Conservation (phyloP, 1,140 invertebrate genomes). For the Ceratina japonica region DNA sequence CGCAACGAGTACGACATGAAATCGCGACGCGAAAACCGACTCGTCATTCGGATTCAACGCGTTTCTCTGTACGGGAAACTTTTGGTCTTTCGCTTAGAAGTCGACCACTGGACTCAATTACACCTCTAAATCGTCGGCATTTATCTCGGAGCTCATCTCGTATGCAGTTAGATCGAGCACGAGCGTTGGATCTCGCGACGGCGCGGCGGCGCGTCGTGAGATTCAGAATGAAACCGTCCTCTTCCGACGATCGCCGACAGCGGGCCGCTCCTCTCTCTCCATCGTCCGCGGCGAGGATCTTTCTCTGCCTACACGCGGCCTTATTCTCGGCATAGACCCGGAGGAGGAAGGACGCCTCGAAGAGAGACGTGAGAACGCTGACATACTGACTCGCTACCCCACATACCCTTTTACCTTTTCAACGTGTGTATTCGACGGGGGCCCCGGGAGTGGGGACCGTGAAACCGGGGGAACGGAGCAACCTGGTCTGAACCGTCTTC, state of each 20-base stretch:
- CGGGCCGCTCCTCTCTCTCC: slow-evolving; percentile 26
- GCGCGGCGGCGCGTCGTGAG: too few species aligned
- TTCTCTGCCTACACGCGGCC: slow-evolving; percentile 70
- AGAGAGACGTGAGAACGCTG: slow-evolving; percentile 76
- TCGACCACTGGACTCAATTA: slow-evolving; percentile 19
- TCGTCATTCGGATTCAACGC: not conserved
- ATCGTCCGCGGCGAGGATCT: slow-evolving; percentile 39
- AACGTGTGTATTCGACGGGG: slow-evolving; percentile 50
- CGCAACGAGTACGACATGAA: not conserved
- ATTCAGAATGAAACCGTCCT: slow-evolving; percentile 33
- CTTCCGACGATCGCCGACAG: not conserved
- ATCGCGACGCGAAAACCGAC: not conserved
- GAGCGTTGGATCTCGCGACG: not conserved
- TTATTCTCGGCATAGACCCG: slow-evolving; percentile 72
- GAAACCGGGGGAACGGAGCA: slow-evolving; percentile 12
- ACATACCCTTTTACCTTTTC: slow-evolving; percentile 79
- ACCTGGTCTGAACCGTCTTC: not conserved
- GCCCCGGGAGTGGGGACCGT: slow-evolving; percentile 44
- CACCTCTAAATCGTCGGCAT: slow-evolving; percentile 7
- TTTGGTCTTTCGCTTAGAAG: slow-evolving; percentile 1
- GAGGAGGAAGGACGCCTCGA: slow-evolving; percentile 68
- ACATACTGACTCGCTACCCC: slow-evolving; percentile 80
- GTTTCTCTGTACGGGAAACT: not conserved
- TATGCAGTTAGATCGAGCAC: slow-evolving; percentile 16
- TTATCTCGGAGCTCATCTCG: slow-evolving; percentile 20